Base-by-base conservation (phyloP, 2,113 vertebrate genomes). In the Delphinapterus leucas region DNA sequence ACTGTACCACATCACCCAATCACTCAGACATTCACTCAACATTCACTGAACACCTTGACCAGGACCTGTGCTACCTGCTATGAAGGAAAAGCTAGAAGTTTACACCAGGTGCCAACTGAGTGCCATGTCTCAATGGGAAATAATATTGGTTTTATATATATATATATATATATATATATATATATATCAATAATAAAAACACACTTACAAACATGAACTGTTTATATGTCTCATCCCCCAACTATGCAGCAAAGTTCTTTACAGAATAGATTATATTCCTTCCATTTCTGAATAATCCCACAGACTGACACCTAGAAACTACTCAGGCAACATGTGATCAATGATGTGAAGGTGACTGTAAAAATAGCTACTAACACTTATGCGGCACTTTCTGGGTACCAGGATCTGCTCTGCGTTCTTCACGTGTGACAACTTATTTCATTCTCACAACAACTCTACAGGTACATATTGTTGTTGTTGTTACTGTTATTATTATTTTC, bases 221-320 rank as follows among this genome's bases (percentile, higher is more conserved):
- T 73, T 58, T 41, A 44, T 61, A 61, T 21, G 44, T 93, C 53
- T 33, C 31, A 49, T n/a, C 41, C 38, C 17, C 9, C 13, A 41
- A 60, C 58, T 58, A 14, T 2, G 65, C 20, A 80, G 44, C 1
- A 38, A 70, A 79, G 8, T 38, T 63, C 47, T 79, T 76, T 28
- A 76, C 15, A 49, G 61, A 8, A 49, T 49, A 38, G 60, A 53
- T 60, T 67, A 14, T 33, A 83, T 25, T 55, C 36, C 88, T 86
- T 70, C 26, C 47, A 89, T 68, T 94, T 93, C 82, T 88, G n/a
- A 93, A 88, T 68, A 68, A 89, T 70, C 36, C 49, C 68, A 70
- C 77, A 92, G 38, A 84, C 63, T 38, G 25, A 88, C 8, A 53
- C 49, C 33, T 47, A 28, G 79, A 87, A 95, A 70, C 74, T 33